Evolutionary conservation across 2,113 vertebrate genomes (phyloP), one percentile per base, ranked within the genome.

Genomic region (Myotis yumanensis): DNA sequence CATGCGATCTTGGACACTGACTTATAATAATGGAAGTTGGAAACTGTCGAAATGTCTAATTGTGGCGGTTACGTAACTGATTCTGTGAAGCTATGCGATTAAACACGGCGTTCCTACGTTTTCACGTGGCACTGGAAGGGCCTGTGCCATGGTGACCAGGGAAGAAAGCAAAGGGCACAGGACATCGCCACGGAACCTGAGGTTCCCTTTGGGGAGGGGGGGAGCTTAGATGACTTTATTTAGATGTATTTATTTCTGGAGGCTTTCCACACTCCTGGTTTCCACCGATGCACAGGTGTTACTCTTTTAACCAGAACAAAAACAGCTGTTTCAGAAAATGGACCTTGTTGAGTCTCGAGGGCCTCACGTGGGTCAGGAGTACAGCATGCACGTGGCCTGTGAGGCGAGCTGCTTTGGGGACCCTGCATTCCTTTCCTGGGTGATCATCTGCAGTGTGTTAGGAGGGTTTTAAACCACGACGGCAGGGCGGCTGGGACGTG

Each of bases 351-450:
- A 62, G 57, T 66, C 52, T 37, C 59, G 22, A 93, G 72, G 28
- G 3, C 18, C 54, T 43, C 72, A 11, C 18, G 5, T 57, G 32
- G 59, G 72, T 9, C 84, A 15, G 0, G 14, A 2, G 12, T 18
- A 12, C 22, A 17, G 25, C 20, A 16, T 0, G 71, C 77, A 4
- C 2, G 12, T 1, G 20, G 48, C 8, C 22, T n/a, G n/a, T 0
- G 40, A 40, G 40, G 30, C 4, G 17, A 43, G 25, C 28, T 12
- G 37, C 84, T 91, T 35, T 57, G 48, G 57, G 83, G 22, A 25
- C 17, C 7, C 57, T 7, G 3, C 7, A 2, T n/a, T 16, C 64
- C n/a, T 51, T 54, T 79, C 54, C 40, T 11, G 18, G 28, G 66
- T 28, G 46, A 68, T 28, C 32, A 18, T 15, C 64, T 76, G 52